Evolutionary conservation across 2,888 invertebrate genomes (phyloP), one percentile per base, ranked within the genome.

Genomic region (Amblyjoppa proteus): DNA sequence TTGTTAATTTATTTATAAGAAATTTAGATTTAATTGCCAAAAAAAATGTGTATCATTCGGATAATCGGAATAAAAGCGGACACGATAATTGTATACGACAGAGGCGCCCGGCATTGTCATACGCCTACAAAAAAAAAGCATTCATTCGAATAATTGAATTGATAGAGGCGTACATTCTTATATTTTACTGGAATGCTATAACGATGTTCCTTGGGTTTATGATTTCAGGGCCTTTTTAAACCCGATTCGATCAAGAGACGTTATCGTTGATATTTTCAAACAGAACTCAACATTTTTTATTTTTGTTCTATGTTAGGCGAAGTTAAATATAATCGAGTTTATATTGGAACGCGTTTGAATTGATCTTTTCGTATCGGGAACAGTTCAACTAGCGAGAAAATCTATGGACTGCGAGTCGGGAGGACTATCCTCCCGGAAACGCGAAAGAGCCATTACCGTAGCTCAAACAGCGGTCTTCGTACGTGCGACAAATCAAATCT

Each of bases 401-500:
- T 69, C 69, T 9, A 2, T 28, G 13, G 16, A 34, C 3, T 58
- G 58, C 58, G 31, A 70, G 41, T 41, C n/a, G 89, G 88, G 90
- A 90, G 88, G 90, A 88, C 88, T 56, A 90, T 87, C 87, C 88
- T 88, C 89, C 89, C 87, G 90, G 85, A 90, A 90, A 91, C 88
- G 88, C 88, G 90, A 85, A 89, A 86, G 87, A 87, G 89, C 90
- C 87, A 91, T 92, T 92, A 92, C 89, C 89, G 90, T 90, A 89
- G 89, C 89, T 91, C 90, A 91, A 90, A 90, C 89, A 88, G 89
- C 88, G 25, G 86, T 89, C 87, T 86, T 87, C 87, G 83, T 34
- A 49, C 66, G 80, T 83, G 90, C 91, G 90, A 92, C 92, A 91
- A 92, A 92, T 92, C 92, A 92, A 91, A 91, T 92, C 89, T 91